A percentile compares a stretch with the other conserved stretches of the same genome.
Evolutionary conservation across 2,113 vertebrate species (phyloP).

Genomic region (Muscicapa adusta): DNA sequence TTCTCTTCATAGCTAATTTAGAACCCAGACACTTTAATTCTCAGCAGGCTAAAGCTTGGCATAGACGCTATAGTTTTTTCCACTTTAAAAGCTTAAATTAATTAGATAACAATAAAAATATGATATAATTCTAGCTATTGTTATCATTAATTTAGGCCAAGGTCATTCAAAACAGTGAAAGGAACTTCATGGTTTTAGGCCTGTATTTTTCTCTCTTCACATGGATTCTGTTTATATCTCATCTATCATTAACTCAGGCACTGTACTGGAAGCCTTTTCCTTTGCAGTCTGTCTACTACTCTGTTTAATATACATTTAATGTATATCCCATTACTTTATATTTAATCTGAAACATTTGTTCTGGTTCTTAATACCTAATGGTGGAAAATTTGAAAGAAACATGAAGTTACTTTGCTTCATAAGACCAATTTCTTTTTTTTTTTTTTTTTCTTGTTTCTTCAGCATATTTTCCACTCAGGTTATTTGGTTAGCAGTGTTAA

Average conservation of each 20-base stretch:
- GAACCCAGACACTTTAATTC: slow-evolving; percentile 60
- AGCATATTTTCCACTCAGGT: neutral
- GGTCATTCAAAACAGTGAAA: neutral
- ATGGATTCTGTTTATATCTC: neutral
- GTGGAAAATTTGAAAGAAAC: neutral
- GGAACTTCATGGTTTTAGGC: neutral
- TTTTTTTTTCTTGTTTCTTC: neutral
- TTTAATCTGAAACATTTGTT: neutral
- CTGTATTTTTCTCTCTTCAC: neutral
- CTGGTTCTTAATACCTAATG: neutral
- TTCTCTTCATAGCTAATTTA: slow-evolving; percentile 60
- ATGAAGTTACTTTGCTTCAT: neutral
- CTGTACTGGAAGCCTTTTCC: neutral
- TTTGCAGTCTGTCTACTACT: neutral
- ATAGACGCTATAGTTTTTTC: neutral
- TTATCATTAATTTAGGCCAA: neutral
- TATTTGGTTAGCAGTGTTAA: neutral
- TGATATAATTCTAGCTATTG: neutral
- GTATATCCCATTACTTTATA: neutral
- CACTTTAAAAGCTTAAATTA: neutral
- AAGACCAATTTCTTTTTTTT: neutral
- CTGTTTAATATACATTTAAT: neutral
- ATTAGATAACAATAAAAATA: neutral
- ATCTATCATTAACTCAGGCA: neutral
- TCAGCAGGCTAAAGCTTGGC: slow-evolving; percentile 41